A percentile compares a stretch with the other conserved stretches of the same genome.
These are phyloP conservation scores for Tychaedon coryphoeus DNA, from an alignment of 2,113 vertebrate species.

Conservation along the genomic window DNA sequence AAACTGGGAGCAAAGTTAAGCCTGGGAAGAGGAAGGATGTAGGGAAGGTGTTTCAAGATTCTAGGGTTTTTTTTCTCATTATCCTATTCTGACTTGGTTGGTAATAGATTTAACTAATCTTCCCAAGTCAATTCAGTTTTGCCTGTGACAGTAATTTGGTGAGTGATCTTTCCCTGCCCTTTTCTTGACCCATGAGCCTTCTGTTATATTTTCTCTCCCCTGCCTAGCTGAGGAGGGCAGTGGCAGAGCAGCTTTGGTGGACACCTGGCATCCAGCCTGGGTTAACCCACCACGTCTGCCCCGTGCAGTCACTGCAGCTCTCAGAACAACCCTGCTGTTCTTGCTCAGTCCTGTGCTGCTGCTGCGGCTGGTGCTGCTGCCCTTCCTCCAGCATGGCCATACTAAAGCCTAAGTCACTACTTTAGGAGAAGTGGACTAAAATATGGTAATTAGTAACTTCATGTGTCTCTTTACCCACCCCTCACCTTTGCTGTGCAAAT, in stretches of 20 bases:
- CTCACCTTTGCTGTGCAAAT: conserved; percentile 13
- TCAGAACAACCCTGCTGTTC: background rate
- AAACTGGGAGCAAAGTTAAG: background rate
- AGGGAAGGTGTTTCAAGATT: background rate
- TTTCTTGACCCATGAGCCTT: background rate
- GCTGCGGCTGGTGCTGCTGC: background rate
- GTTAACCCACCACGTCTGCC: background rate
- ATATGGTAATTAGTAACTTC: background rate
- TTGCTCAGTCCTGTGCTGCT: background rate
- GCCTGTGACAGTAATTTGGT: background rate
- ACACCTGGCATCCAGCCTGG: background rate
- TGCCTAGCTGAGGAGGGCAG: background rate
- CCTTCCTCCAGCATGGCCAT: background rate
- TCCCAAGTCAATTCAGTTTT: background rate
- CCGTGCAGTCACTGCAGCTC: background rate
- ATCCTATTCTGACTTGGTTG: background rate
- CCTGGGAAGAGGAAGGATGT: background rate
- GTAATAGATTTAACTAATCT: background rate
- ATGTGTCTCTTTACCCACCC: background rate
- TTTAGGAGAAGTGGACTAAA: background rate
- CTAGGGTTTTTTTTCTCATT: background rate
- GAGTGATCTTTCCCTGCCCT: background rate
- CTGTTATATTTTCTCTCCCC: background rate
- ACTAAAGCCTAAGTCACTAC: background rate
- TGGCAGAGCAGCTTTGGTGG: background rate